Evolutionary conservation across 2,888 invertebrate species (phyloP).

Genomic region (Nudaria mundana): DNA sequence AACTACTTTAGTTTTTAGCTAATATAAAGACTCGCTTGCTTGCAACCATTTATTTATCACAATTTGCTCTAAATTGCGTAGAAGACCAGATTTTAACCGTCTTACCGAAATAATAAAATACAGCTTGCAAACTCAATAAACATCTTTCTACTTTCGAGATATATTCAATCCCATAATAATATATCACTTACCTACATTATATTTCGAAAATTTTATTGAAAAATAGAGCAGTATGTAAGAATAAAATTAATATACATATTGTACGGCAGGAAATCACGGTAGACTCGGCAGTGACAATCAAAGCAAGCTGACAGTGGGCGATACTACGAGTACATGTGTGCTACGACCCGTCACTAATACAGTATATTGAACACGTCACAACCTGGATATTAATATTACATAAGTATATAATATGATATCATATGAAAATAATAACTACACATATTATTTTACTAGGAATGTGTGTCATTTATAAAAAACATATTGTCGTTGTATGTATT

Average conservation of each 20-base stretch:
- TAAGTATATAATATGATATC: constrained; percentile 36
- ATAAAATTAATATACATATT: constrained; percentile 21
- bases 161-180: background rate
- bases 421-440: constrained; percentile 19
- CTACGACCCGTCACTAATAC: constrained; percentile 58
- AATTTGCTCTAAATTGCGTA: no score
- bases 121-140: background rate
- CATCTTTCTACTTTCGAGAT: background rate
- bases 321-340: constrained; percentile 42
- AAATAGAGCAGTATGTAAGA: constrained; percentile 12
- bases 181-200: constrained; percentile 1
- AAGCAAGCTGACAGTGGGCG: constrained; percentile 36
- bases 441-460: constrained; percentile 3
- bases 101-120: no score
- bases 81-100: no score
- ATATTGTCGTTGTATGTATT: no score
- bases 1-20: no score
- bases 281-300: constrained; percentile 38
- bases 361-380: constrained; percentile 58
- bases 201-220: background rate
- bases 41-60: no score
- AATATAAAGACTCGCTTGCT: no score
- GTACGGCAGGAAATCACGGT: constrained; percentile 21
- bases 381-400: no score
- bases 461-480: constrained; percentile 3